Evolutionary conservation across 2,113 vertebrate species (phyloP).

Genomic region (Caranx ignobilis): DNA sequence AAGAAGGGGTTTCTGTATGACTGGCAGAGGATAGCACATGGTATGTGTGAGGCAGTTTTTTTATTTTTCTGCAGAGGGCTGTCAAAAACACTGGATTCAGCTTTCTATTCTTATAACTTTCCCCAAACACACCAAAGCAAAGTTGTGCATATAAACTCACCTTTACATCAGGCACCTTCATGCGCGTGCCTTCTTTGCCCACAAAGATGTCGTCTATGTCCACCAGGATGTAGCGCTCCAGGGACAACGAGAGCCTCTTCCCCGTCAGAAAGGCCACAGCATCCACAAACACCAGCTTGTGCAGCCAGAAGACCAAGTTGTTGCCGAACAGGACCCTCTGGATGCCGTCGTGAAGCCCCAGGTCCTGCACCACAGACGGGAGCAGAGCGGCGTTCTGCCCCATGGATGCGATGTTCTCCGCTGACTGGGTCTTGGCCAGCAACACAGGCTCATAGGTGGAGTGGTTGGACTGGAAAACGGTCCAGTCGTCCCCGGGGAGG

Average conservation of each 20-base stretch:
- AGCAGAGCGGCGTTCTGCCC: conserved; percentile 90
- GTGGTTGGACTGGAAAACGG: conserved; percentile 98
- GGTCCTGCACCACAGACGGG: conserved; percentile 95
- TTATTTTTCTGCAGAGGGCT: conserved; percentile 36
- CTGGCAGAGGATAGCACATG: conserved; percentile 58
- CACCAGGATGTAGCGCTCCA: conserved; percentile 95
- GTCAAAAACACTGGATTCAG: conserved; percentile 31
- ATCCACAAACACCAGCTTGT: conserved; percentile 96
- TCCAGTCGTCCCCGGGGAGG: conserved; percentile 97
- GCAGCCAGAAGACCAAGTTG: conserved; percentile 97
- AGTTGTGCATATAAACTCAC: conserved; percentile 74
- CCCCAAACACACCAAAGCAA: background rate
- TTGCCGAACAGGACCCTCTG: conserved; percentile 97
- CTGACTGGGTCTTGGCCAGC: conserved; percentile 94
- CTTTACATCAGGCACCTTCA: conserved; percentile 98
- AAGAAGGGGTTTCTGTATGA: conserved; percentile 68
- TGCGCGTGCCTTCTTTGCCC: conserved; percentile 97
- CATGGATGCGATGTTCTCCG: conserved; percentile 90
- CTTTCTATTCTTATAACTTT: conserved; percentile 9
- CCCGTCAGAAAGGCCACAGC: conserved; percentile 95
- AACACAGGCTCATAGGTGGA: conserved; percentile 95
- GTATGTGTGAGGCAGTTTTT: conserved; percentile 51
- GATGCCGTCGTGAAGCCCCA: conserved; percentile 96
- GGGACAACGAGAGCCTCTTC: conserved; percentile 92
- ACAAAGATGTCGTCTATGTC: conserved; percentile 99